Conservation (phyloP, 2,797 vertebrate species). For the Ctenosaura bakeri region DNA sequence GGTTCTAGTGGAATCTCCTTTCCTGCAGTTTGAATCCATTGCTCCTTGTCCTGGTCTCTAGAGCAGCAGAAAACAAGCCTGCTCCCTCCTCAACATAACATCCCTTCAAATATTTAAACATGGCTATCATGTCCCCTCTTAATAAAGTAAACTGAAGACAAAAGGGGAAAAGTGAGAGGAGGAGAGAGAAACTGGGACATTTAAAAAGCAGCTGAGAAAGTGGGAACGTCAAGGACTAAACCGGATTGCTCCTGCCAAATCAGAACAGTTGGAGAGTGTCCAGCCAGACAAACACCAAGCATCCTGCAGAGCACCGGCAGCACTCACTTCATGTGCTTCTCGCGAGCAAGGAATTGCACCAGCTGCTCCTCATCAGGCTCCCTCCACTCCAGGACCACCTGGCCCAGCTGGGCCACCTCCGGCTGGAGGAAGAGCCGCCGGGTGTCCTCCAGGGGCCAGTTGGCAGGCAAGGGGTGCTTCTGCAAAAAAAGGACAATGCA, state of each 20-base stretch:
- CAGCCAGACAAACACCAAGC: background rate
- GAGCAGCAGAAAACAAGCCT: too few species aligned
- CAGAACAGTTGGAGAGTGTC: background rate
- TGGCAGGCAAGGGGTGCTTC: background rate
- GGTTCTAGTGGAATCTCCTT: too few species aligned
- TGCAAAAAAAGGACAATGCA: background rate
- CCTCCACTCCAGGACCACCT: slow-evolving; percentile 69
- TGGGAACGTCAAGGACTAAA: too few species aligned
- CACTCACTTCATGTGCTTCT: slow-evolving; percentile 79
- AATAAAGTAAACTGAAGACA: too few species aligned
- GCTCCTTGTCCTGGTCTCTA: too few species aligned
- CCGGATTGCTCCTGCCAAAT: too few species aligned
- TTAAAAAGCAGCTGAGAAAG: too few species aligned
- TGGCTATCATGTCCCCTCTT: too few species aligned
- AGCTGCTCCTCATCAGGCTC: slow-evolving; percentile 84
- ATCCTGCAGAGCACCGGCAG: too few species aligned
- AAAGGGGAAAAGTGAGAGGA: background rate
- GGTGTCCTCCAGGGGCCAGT: slow-evolving; percentile 70
- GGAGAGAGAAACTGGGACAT: background rate
- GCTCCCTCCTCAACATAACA: too few species aligned
- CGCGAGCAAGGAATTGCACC: slow-evolving; percentile 79
- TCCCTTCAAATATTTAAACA: too few species aligned
- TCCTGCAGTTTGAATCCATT: too few species aligned
- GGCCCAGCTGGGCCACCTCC: slow-evolving; percentile 26
- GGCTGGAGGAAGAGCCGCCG: slow-evolving; percentile 81